phyloP scores from a whole-genome alignment of 2,888 invertebrate species.

The Elaeidobius kamerunicus region DNA sequence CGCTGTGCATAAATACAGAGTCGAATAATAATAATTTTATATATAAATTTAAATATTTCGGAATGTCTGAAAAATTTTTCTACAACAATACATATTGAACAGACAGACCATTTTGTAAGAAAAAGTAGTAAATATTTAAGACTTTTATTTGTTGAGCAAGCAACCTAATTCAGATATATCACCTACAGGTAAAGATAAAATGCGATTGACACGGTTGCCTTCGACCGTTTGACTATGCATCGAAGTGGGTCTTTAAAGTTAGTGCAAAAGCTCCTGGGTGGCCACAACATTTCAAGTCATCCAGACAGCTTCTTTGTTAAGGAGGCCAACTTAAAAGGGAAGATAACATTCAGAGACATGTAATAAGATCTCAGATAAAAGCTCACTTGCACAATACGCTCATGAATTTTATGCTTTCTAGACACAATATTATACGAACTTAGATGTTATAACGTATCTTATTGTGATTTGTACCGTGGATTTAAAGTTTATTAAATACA shows the following conservation, averaged over 20 bases:
- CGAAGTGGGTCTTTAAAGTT: slow-evolving; percentile 3
- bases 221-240: background rate
- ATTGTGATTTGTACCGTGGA: too few species aligned
- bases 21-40: background rate
- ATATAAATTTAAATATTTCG: background rate
- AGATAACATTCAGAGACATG: slow-evolving; percentile 29
- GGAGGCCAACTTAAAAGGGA: slow-evolving; percentile 26
- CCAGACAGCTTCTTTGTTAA: slow-evolving; percentile 31
- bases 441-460: too few species aligned
- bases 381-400: slow-evolving; percentile 20
- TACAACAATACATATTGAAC: too few species aligned
- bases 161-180: background rate
- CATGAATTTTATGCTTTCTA: slow-evolving; percentile 21
- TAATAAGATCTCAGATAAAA: slow-evolving; percentile 27
- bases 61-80: too few species aligned
- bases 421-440: too few species aligned
- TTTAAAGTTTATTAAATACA: too few species aligned
- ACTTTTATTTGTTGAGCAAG: background rate
- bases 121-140: too few species aligned
- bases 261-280: slow-evolving; percentile 25
- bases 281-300: slow-evolving; percentile 21
- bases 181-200: background rate
- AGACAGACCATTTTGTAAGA: too few species aligned
- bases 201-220: background rate
- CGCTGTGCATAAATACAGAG: too few species aligned